Evolutionary conservation across 2,113 vertebrate genomes (phyloP), one percentile per base, ranked within the genome.

Genomic region (Phycodurus eques): DNA sequence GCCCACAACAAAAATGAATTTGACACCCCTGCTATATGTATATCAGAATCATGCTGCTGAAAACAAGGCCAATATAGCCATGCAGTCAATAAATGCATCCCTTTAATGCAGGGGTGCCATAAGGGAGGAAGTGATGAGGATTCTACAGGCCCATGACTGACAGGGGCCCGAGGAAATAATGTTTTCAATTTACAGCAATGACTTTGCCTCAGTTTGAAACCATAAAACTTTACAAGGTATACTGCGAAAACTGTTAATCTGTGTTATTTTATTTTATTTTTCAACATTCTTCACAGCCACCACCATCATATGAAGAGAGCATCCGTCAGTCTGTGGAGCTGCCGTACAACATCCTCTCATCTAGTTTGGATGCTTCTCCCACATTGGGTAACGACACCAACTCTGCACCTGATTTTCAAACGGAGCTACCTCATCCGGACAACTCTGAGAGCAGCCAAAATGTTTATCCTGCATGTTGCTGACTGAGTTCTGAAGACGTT

Each of bases 261-360:
- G 13, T 46, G 4, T 39, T 60, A 3, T 61, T 27, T 56, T 57
- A 19, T 53, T 47, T 47, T 59, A 31, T 59, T 59, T 5, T 17
- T 31, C 31, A 61, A 61, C 31, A 33, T 35, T 68, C 44, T 46
- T 14, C 5, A 20, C 76, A 93, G 92, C 80, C 86, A 56, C 92
- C 92, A n/a, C 92, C 92, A 3, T 87, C 92, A 6, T 93, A 93
- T 6, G 92, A 93, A 59, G 92, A 93, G 68, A 92, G 85, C 31
- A 57, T 92, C 57, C 86, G 83, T 0, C 88, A 90, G 33, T 90
- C 90, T 1, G 43, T 89, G 70, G 92, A 86, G 57, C 63, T 89
- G 61, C 87, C 87, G 0, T 87, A 78, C 57, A 44, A 78, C 79
- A 64, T 84, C 73, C 71, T 88, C 33, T 57, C 83, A 5, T 43